Conservation (phyloP, 2,888 invertebrate species). For the Drosophila tripunctata region DNA sequence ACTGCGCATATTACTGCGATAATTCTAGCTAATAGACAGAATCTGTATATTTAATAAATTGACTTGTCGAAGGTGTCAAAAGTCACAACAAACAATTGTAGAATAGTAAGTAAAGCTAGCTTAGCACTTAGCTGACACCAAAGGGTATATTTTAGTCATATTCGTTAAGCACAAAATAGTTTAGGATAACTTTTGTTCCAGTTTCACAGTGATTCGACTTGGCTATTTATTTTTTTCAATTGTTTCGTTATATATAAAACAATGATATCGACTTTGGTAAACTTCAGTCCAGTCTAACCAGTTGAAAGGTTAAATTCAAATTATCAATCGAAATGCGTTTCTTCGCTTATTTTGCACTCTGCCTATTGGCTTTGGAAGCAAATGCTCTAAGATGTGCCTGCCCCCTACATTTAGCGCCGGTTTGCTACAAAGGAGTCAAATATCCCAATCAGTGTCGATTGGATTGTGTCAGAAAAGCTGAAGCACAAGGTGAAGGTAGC, state of each 20-base stretch:
- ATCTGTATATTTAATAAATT: slow-evolving; percentile 1
- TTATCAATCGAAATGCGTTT: slow-evolving; percentile 50
- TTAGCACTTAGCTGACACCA: background rate
- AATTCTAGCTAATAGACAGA: background rate
- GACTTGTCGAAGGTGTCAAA: slow-evolving; percentile 13
- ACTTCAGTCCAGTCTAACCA: slow-evolving; percentile 41
- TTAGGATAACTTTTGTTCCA: slow-evolving; percentile 1
- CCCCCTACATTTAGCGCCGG: slow-evolving; percentile 10
- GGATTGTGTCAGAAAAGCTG: too few species aligned
- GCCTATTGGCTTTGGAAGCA: slow-evolving; percentile 52
- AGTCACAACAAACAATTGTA: slow-evolving; percentile 11
- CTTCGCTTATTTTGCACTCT: slow-evolving; percentile 48
- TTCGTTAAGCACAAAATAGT: background rate
- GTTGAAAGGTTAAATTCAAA: slow-evolving; percentile 20
- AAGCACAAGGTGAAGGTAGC: slow-evolving; percentile 45
- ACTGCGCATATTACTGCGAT: slow-evolving; percentile 18
- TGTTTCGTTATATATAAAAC: slow-evolving; percentile 27
- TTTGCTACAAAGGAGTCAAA: slow-evolving; percentile 39
- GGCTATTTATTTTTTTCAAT: slow-evolving; percentile 7
- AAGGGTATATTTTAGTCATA: background rate
- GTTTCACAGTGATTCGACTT: too few species aligned
- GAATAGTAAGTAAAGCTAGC: background rate
- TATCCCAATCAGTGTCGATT: slow-evolving; percentile 76
- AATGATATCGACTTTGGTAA: slow-evolving; percentile 10
- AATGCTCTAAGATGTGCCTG: slow-evolving; percentile 29